Percentiles rank a stretch among this genome's conserved stretches.
phyloP scores from a whole-genome alignment of 2,797 vertebrate species.

The Serranus cabrilla region DNA sequence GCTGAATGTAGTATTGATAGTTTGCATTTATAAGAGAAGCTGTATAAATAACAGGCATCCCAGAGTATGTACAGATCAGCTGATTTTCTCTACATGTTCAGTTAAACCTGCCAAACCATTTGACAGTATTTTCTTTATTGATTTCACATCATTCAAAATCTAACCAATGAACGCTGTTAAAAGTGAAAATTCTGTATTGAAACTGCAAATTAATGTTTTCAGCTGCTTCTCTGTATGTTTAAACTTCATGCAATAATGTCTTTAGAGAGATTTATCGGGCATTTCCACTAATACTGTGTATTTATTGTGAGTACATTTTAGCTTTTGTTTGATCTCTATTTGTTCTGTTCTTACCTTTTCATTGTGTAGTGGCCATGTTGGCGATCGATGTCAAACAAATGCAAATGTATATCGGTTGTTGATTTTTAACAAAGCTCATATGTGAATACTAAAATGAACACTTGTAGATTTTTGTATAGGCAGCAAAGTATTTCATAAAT shows the following conservation, averaged over 20 bases:
- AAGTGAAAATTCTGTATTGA: constrained; percentile 24
- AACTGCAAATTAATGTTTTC: constrained; percentile 29
- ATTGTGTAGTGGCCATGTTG: constrained; percentile 47
- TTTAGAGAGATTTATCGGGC: not conserved
- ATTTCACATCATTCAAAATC: constrained; percentile 4
- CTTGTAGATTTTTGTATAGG: constrained; percentile 82
- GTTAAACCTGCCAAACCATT: constrained; percentile 45
- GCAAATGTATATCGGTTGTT: constrained; percentile 40
- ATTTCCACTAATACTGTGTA: constrained; percentile 10
- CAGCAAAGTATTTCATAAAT: constrained; percentile 63
- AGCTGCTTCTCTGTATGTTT: constrained; percentile 35
- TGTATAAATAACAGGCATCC: constrained; percentile 25
- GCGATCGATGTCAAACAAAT: constrained; percentile 59
- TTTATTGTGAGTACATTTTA: constrained; percentile 12
- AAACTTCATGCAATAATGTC: constrained; percentile 6
- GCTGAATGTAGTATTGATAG: constrained; percentile 82
- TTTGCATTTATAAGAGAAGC: constrained; percentile 62
- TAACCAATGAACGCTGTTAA: constrained; percentile 16
- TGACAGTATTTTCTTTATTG: constrained; percentile 29
- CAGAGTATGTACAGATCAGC: constrained; percentile 28
- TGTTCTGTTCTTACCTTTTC: constrained; percentile 2
- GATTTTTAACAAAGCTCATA: constrained; percentile 55
- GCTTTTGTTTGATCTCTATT: not conserved
- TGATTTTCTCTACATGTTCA: constrained; percentile 54
- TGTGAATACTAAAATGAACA: constrained; percentile 71